phyloP scores from a whole-genome alignment of 2,888 invertebrate genomes.

The Chaetoderma sp. region DNA sequence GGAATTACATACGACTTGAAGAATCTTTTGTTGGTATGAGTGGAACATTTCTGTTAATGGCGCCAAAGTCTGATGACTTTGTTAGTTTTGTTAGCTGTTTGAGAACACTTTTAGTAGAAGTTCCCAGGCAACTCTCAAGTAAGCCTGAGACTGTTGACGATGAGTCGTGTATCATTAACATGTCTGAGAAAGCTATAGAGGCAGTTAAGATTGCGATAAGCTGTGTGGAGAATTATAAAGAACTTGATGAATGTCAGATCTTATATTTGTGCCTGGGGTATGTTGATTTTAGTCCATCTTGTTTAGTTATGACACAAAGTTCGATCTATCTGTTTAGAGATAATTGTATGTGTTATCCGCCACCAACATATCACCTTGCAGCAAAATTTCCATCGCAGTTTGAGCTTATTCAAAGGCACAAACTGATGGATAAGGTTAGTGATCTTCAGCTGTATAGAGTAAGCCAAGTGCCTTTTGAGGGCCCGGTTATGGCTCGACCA shows the following conservation, averaged over 20 bases:
- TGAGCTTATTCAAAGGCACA: constrained; percentile 54
- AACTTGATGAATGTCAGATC: no score
- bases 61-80: no score
- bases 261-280: not conserved
- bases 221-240: no score
- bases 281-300: not conserved
- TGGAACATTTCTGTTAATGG: constrained; percentile 59
- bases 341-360: constrained; percentile 55
- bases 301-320: not conserved
- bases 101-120: no score
- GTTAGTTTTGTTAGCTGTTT: no score
- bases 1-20: constrained; percentile 59
- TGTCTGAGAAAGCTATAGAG: no score
- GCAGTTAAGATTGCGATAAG: no score
- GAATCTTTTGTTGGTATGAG: constrained; percentile 62
- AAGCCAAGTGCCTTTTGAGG: not conserved
- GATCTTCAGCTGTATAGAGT: constrained; percentile 51
- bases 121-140: no score
- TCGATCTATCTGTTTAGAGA: not conserved
- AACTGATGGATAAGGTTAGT: constrained; percentile 53
- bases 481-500: not conserved
- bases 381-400: constrained; percentile 46
- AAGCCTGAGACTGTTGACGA: no score
- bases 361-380: constrained; percentile 54
- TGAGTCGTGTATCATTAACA: no score